Evolutionary conservation across 2,888 invertebrate genomes (phyloP), one percentile per base, ranked within the genome.

Genomic region (Gymnosoma rotundatum): DNA sequence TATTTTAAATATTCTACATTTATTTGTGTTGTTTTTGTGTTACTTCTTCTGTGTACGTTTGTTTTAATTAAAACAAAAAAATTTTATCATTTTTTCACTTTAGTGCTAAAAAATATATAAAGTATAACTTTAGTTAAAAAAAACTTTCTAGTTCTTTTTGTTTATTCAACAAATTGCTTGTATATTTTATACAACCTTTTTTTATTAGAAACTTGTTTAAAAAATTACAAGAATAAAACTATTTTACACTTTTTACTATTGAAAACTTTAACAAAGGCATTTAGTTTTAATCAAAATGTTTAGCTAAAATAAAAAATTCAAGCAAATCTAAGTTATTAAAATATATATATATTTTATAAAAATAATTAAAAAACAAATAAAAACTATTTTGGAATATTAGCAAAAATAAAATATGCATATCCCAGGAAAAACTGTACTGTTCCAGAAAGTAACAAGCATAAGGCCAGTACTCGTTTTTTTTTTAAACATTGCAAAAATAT

Each of bases 41-140:
- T 60, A 56, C 20, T 80, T 73, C 83, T 82, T 74, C 63, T 75
- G 63, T 81, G 66, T 67, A 87, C 88, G 87, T 86, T 87, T 88
- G 84, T 89, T 86, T 87, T 86, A 86, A 38, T 73, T 52, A 45
- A 36, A 50, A 74, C 48, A 70, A 63, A 14, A 12, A 21, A 12
- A 64, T 12, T 25, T 16, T 36, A 9, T 32, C 4, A 52, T 58
- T 45, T 74, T 60, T 58, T 74, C n/a, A n/a, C 52, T 69, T 60
- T 83, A 67, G 78, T 64, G 78, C 60, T 79, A 83, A 66, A 74
- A 78, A 67, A 66, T 25, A 48, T 6, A 16, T 75, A 75, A 80
- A 83, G 70, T 80, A 61, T 67, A 67, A 83, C 76, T 80, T 83
- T 83, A 80, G 64, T 83, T 74, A 18, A 60, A 75, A 83, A 60